Percentiles rank a stretch among this genome's conserved stretches.
These are phyloP conservation scores for Amphiprion clarkii DNA, from an alignment of 2,797 vertebrate genomes.

Conservation along the genomic window DNA sequence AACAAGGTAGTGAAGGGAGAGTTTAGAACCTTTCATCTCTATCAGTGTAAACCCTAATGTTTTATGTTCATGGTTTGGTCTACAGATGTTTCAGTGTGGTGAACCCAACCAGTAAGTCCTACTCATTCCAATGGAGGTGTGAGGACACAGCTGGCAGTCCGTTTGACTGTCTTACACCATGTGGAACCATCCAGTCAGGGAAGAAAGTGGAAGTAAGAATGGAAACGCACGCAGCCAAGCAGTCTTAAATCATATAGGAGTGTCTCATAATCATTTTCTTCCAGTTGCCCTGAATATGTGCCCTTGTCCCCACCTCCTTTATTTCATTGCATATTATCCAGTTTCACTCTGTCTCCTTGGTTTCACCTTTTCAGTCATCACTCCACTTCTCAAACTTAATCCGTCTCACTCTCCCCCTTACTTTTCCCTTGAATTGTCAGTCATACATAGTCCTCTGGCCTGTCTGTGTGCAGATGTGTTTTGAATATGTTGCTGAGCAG, in stretches of 20 bases:
- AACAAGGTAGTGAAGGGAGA: conserved; percentile 75
- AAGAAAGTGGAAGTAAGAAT: conserved; percentile 88
- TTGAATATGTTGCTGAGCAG: conserved; percentile 86
- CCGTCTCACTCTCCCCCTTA: neutral
- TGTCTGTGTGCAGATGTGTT: conserved; percentile 81
- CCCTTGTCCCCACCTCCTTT: no score
- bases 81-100: conserved; percentile 87
- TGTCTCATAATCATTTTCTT: neutral
- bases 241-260: neutral
- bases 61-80: conserved; percentile 16
- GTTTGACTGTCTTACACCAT: conserved; percentile 88
- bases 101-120: conserved; percentile 89
- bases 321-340: no score
- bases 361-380: no score
- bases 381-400: no score
- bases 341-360: no score
- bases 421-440: neutral
- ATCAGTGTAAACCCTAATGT: neutral
- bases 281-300: neutral
- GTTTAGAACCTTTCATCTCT: neutral
- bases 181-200: conserved; percentile 85
- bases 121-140: conserved; percentile 89
- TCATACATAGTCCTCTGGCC: conserved; percentile 1
- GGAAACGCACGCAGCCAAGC: neutral
- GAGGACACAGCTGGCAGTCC: conserved; percentile 77